Base-by-base conservation (phyloP, 1,140 invertebrate genomes). In the Diachasmimorpha longicaudata region DNA sequence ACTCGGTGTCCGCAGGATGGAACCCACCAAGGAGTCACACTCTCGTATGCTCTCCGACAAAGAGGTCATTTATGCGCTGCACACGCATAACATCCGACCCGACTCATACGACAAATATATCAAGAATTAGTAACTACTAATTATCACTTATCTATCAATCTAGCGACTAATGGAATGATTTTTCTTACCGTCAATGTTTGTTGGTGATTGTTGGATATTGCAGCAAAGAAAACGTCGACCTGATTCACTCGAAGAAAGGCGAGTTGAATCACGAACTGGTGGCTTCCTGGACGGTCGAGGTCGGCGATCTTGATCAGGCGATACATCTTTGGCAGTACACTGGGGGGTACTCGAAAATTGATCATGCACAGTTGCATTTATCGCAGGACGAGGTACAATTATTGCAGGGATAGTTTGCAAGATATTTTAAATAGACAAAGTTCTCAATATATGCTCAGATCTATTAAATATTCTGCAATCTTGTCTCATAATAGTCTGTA, bases 221-320 rank as follows among this genome's bases (percentile, higher is more conserved):
- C 85, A 99, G 97, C 87, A 93, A 96, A 89, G 92, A 93, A 74
- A 94, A 93, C 83, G 93, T 95, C 21, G 91, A 94, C 79, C 91
- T 96, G 82, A 92, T 97, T 77, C 92, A 95, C 80, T 91, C 93
- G 21, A 93, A 93, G 75, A 93, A 94, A 83, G 86, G 91, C 23
- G 91, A 93, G 36, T 85, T 94, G 9, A 92, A 93, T 72, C 93
- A 93, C 81, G 93, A 96, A 83, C 87, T 96, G 74, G 93, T 96
- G 48, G 95, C 93, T 78, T 96, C 95, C 80, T 97, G 95, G 95
- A 94, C 92, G 8, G 97, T 99, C 9, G 94, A 95, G 78, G 96
- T 99, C 58, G 98, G 98, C n/a, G 97, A 98, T 85, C 94, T 98
- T 90, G 98, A 99, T 91, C 97, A 99, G 90, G 96, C 96, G 37